Evolutionary conservation across 1,140 invertebrate species (phyloP), one percentile per base, ranked within the genome.

Genomic region (Paracyclopina nana): DNA sequence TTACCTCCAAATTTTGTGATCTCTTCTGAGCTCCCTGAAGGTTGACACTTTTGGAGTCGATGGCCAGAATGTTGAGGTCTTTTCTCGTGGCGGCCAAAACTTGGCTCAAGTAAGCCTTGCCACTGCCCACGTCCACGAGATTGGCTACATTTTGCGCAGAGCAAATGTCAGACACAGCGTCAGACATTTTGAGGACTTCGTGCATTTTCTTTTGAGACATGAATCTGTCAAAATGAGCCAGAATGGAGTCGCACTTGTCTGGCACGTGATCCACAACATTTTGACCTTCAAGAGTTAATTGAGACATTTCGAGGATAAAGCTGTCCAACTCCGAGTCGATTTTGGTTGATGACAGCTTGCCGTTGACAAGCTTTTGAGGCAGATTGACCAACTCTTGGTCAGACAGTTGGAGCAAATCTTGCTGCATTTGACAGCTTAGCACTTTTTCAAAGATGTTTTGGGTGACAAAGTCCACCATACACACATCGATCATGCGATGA

Each of bases 401-500:
- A 38, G n/a, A 16, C 9, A 38, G 34, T 38, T n/a, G n/a, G 34
- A 20, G n/a, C 9, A 38, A 38, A 16, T 38, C 34, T 9, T 20
- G 34, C n/a, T 20, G 34, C 5, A 16, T 20, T n/a, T 20, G 14
- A 16, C 20, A n/a, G 20, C 34, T 16, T 9, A 38, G 20, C 14
- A 38, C 34, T 16, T n/a, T 38, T 8, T n/a, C 34, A 9, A 38
- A 38, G n/a, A 38, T 20, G 20, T 38, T 20, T 20, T 20, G 34
- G 34, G 34, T 38, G 20, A 38, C 20, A 20, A 38, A 38, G 8
- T 38, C 34, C 34, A 38, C 34, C 34, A 38, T 38, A 38, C 34
- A 38, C 34, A 38, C 34, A 38, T 38, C 20, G 34, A 38, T 38
- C 34, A 38, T n/a, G n/a, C n/a, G n/a, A n/a, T n/a, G n/a, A n/a